Evolutionary conservation across 2,113 vertebrate species (phyloP).

Genomic region (Salvelinus fontinalis): DNA sequence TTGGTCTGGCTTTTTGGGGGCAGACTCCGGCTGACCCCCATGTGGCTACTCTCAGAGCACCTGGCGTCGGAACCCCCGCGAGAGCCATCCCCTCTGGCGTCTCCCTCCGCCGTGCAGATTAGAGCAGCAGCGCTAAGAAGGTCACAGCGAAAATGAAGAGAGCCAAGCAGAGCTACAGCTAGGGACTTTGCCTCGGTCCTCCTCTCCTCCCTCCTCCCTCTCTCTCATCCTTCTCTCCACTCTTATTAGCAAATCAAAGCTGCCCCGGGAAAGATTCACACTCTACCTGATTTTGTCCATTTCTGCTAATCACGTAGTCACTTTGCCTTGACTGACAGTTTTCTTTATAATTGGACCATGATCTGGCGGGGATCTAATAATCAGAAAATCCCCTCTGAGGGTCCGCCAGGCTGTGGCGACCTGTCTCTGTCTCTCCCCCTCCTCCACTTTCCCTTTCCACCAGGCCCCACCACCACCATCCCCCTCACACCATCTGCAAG

Average conservation of each 20-base stretch:
- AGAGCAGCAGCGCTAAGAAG: conserved; percentile 88
- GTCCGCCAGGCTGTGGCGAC: conserved; percentile 88
- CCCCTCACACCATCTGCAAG: conserved; percentile 71
- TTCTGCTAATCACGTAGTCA: conserved; percentile 98
- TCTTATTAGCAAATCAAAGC: conserved; percentile 99
- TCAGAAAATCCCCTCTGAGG: conserved; percentile 94
- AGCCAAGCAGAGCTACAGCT: conserved; percentile 94
- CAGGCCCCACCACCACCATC: conserved; percentile 42
- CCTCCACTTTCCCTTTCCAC: conserved; percentile 16
- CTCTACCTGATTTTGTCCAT: conserved; percentile 99
- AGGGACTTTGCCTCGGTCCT: conserved; percentile 91
- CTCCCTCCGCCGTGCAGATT: conserved; percentile 81
- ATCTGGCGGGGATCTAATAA: conserved; percentile 99
- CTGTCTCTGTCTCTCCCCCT: conserved; percentile 80
- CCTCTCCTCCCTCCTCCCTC: too few species aligned
- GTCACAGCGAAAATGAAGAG: conserved; percentile 96
- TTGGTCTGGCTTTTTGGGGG: conserved; percentile 63
- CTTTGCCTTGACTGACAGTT: conserved; percentile 99
- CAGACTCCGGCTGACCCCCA: conserved; percentile 73
- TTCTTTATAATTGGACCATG: conserved; percentile 99
- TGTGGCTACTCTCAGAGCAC: conserved; percentile 77
- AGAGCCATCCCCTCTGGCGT: conserved; percentile 77
- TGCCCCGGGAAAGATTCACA: conserved; percentile 93
- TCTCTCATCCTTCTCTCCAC: conserved; percentile 19
- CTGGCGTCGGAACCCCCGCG: conserved; percentile 63